Conservation (phyloP, 2,113 vertebrate species). For the Pelusios castaneus region DNA sequence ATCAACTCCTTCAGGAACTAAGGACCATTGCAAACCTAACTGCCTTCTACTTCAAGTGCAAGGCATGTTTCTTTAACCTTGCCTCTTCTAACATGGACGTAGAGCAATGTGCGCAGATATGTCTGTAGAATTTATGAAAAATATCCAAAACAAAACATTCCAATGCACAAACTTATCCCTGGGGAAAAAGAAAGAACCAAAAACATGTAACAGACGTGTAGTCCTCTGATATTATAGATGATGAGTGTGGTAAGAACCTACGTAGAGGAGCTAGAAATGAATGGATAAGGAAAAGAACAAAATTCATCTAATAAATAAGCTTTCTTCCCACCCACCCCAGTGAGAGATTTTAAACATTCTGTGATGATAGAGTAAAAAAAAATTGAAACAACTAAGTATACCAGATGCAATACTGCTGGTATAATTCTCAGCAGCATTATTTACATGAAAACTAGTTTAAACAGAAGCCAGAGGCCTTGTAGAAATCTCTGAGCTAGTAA, state of each 20-base stretch:
- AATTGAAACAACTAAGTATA: neutral
- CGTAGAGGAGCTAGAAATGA: neutral
- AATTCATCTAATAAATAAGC: too few species aligned
- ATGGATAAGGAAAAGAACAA: neutral
- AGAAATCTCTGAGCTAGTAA: constrained; percentile 52
- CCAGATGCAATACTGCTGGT: neutral
- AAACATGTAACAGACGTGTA: neutral
- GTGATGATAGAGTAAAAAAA: neutral
- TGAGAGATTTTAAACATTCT: neutral
- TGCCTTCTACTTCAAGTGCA: neutral
- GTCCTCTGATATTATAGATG: neutral
- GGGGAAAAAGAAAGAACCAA: neutral
- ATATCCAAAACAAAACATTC: neutral
- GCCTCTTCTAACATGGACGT: neutral
- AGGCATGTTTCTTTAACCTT: neutral
- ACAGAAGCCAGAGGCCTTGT: constrained; percentile 40
- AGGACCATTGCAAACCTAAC: neutral
- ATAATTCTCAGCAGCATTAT: neutral
- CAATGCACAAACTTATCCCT: neutral
- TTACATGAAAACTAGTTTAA: constrained; percentile 72
- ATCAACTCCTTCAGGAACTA: neutral
- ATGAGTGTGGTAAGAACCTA: neutral
- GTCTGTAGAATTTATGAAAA: neutral
- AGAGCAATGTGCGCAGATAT: neutral
- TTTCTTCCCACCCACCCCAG: too few species aligned